A percentile compares a stretch with the other conserved stretches of the same genome.
These are phyloP conservation scores for Anabacerthia variegaticeps DNA, from an alignment of 2,797 vertebrate species.

Conservation along the genomic window DNA sequence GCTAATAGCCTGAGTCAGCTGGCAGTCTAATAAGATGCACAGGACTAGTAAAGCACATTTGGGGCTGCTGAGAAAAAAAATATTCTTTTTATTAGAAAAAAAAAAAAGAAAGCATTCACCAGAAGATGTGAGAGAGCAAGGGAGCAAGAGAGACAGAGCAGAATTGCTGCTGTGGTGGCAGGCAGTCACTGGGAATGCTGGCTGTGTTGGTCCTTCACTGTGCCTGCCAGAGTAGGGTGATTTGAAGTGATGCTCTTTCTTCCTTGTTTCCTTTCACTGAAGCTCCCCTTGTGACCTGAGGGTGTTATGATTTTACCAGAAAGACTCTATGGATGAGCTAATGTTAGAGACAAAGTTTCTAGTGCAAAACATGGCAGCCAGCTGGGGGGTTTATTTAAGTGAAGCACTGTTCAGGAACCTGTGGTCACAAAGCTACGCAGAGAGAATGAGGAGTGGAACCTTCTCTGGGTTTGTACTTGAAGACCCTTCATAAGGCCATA, in stretches of 20 bases:
- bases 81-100: background rate
- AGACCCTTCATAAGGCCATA: background rate
- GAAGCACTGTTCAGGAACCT: background rate
- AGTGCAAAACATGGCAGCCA: background rate
- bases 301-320: background rate
- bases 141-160: background rate
- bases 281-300: background rate
- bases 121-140: background rate
- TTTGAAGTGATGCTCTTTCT: background rate
- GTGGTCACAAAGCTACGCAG: background rate
- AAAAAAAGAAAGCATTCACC: background rate
- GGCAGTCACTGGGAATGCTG: background rate
- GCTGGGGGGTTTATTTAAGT: background rate
- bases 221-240: background rate
- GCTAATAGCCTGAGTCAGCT: background rate
- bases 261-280: background rate
- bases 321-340: background rate
- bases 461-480: background rate
- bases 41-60: background rate
- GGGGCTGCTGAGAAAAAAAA: background rate
- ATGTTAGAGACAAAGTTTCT: background rate
- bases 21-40: background rate
- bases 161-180: background rate
- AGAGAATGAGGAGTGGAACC: background rate
- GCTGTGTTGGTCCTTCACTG: background rate